Evolutionary conservation across 92 coral and sea anemone species (phyloP), one percentile per base, ranked within the genome.

Genomic region (Epizoanthus illoricatus): DNA sequence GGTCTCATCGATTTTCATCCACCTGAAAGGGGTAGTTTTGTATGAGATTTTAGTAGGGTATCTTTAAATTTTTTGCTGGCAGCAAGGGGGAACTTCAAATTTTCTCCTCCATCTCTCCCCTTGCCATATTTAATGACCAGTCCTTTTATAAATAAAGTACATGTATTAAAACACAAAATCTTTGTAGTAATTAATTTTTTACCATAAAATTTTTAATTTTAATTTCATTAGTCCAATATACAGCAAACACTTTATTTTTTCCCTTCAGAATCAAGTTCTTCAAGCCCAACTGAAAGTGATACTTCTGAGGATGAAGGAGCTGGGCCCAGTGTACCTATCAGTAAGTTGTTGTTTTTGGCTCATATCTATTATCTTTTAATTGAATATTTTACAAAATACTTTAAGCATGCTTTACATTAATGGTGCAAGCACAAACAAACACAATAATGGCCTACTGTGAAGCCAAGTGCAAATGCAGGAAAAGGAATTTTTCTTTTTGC

Each of bases 261-360:
- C 73, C 73, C 52, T 65, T 84, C 87, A 84, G 81, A 84, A 84
- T 74, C 81, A 84, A 84, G 81, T 84, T 0, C 87, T 73, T 65
- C 68, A 18, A 61, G 13, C 23, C 66, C 17, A 61, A 7, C 66
- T 61, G 76, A 45, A n/a, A 72, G 76, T 47, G 76, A 47, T 9
- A 71, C 40, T 19, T 71, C 76, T 5, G 76, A 43, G 40, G 76
- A 71, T 71, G 76, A 71, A 43, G 76, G 60, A 71, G 60, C 60
- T 71, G 76, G 58, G 21, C 40, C 76, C 41, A 64, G 81, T 74
- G 73, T 43, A 70, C 62, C 72, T 84, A 84, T 9, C 64, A 42
- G 64, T 73, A 84, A 74, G 63, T 84, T 45, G 81, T 64, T 84
- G 81, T 84, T 49, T 71, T 19, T 83, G 81, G 69, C 4, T 21